A percentile compares a stretch with the other conserved stretches of the same genome.
Evolutionary conservation across 2,888 invertebrate genomes (phyloP).

Genomic region (Eurytoma californica): DNA sequence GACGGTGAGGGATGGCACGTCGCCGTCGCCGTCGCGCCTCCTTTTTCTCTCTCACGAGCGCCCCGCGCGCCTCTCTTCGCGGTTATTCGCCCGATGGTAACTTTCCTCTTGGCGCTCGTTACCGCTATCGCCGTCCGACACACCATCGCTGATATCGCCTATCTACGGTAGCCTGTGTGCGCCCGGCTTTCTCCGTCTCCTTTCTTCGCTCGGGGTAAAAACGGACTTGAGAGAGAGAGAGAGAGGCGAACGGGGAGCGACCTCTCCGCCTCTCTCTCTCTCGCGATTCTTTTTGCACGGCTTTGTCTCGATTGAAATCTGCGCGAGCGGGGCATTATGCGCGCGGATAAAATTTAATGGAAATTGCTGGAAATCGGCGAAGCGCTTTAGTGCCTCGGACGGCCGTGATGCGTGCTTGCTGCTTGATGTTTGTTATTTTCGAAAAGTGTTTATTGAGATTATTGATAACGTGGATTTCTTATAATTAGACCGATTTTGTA

Average conservation of each 20-base stretch:
- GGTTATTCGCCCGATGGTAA: constrained; percentile 68
- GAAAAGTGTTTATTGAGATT: too few species aligned
- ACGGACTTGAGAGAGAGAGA: not conserved
- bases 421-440: constrained; percentile 3
- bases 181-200: constrained; percentile 1
- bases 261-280: constrained; percentile 25
- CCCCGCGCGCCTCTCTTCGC: constrained; percentile 54
- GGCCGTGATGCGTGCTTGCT: constrained; percentile 11
- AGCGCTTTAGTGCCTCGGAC: not conserved
- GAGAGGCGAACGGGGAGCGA: not conserved
- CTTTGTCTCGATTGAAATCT: constrained; percentile 42
- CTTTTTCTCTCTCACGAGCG: constrained; percentile 25
- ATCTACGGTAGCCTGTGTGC: constrained; percentile 42
- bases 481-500: too few species aligned
- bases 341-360: constrained; percentile 51
- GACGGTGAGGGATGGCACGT: constrained; percentile 40
- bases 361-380: constrained; percentile 36
- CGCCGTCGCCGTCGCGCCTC: constrained; percentile 40
- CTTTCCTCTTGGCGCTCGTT: constrained; percentile 67
- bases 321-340: constrained; percentile 3
- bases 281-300: constrained; percentile 16
- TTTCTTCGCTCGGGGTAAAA: not conserved
- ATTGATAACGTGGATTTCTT: too few species aligned
- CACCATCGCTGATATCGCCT: constrained; percentile 65
- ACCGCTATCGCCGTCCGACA: constrained; percentile 63